phyloP scores from a whole-genome alignment of 2,888 invertebrate genomes.

The Dolichomitus sp. region DNA sequence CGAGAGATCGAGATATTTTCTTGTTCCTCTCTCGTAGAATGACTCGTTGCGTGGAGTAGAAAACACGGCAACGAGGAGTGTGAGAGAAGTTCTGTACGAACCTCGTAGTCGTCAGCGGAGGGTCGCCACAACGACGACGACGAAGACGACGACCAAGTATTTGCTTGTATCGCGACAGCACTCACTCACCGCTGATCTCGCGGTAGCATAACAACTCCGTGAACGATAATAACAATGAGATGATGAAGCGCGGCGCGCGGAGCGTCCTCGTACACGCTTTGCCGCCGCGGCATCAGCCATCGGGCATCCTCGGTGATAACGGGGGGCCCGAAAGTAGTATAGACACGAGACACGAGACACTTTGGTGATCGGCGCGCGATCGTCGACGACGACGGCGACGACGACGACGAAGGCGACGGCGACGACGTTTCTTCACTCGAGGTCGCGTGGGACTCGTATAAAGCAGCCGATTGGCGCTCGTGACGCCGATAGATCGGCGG shows the following conservation, averaged over 20 bases:
- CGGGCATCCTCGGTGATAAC: slow-evolving; percentile 90
- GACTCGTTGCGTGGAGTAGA: not conserved
- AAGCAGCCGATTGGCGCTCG: slow-evolving; percentile 71
- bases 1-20: too few relatives aligned
- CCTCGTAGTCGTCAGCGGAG: slow-evolving; percentile 21
- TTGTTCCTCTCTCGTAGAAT: not conserved
- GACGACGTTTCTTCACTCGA: slow-evolving; percentile 55
- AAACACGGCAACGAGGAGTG: not conserved
- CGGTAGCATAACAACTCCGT: slow-evolving; percentile 64
- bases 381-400: slow-evolving; percentile 45
- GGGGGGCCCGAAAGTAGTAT: slow-evolving; percentile 36
- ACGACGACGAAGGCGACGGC: slow-evolving; percentile 43
- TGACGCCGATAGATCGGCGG: slow-evolving; percentile 72
- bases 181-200: slow-evolving; percentile 65
- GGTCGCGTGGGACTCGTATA: slow-evolving; percentile 63
- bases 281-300: slow-evolving; percentile 92
- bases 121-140: slow-evolving; percentile 50
- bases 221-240: slow-evolving; percentile 79
- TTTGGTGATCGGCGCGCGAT: slow-evolving; percentile 32
- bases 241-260: slow-evolving; percentile 80
- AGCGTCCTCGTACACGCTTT: slow-evolving; percentile 90
- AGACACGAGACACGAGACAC: slow-evolving; percentile 19
- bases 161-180: slow-evolving; percentile 60
- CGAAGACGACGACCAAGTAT: slow-evolving; percentile 46
- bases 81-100: not conserved